Percentiles rank a stretch among this genome's conserved stretches.
Evolutionary conservation across 2,888 invertebrate species (phyloP).

Genomic region (Atherix ibis): DNA sequence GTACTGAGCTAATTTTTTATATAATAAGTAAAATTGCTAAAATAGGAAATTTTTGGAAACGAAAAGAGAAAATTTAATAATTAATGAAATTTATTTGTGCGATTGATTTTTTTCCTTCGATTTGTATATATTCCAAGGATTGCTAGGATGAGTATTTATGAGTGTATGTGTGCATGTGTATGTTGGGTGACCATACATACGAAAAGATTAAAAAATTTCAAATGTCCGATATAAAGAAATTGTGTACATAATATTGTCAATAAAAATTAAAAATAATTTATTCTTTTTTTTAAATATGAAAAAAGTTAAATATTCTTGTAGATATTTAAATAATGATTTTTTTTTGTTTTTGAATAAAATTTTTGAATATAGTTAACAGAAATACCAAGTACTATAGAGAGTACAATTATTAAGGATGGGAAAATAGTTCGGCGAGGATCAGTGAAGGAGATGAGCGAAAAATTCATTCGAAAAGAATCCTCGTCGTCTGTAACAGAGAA

Average conservation of each 20-base stretch:
- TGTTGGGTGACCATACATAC: not conserved
- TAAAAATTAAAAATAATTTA: not conserved
- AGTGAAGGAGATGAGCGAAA: conserved; percentile 62
- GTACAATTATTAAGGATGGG: no score
- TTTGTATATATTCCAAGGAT: no score
- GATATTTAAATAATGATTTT: not conserved
- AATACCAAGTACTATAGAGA: no score
- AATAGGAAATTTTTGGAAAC: no score
- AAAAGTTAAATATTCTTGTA: not conserved
- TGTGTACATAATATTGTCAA: not conserved
- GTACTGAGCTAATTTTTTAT: no score
- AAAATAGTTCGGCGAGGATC: conserved; percentile 50
- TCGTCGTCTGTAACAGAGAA: conserved; percentile 22
- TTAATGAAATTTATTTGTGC: no score
- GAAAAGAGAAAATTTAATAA: no score
- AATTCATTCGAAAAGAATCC: conserved; percentile 50
- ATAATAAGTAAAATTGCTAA: conserved; percentile 4
- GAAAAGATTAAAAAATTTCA: not conserved
- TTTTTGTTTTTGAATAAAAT: not conserved
- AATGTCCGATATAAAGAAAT: no score
- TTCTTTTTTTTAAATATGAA: conserved; percentile 1
- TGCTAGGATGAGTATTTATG: no score
- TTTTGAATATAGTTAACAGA: conserved; percentile 15
- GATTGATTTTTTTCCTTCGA: no score
- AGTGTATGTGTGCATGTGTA: no score